Evolutionary conservation across 2,113 vertebrate species (phyloP).

Genomic region (Cervus canadensis): DNA sequence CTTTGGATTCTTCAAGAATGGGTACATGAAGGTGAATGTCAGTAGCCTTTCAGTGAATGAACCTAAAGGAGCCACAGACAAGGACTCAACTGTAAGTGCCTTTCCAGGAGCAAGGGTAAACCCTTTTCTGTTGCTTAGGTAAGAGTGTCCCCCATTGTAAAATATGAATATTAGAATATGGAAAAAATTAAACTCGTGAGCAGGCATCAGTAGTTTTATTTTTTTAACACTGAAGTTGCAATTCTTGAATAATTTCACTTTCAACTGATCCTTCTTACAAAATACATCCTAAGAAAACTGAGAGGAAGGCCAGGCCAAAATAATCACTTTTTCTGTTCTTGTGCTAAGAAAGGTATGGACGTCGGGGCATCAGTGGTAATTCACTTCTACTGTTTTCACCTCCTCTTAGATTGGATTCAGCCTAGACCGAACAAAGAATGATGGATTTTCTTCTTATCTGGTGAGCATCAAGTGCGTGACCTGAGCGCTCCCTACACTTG

Average conservation of each 20-base stretch:
- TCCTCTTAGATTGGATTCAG: slow-evolving; percentile 86
- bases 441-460: slow-evolving; percentile 89
- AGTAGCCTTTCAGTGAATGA: slow-evolving; percentile 79
- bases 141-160: too few relatives aligned
- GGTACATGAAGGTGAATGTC: slow-evolving; percentile 86
- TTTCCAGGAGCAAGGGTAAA: not conserved
- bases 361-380: fast-evolving
- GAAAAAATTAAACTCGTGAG: not conserved
- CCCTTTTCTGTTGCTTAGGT: not conserved
- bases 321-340: not conserved
- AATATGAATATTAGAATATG: not conserved
- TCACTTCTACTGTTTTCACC: not conserved
- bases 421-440: slow-evolving; percentile 87
- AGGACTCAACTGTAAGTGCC: slow-evolving; percentile 26
- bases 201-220: not conserved
- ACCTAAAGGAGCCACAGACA: not conserved
- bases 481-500: too few relatives aligned
- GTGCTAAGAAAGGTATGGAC: fast-evolving
- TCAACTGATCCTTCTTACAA: not conserved
- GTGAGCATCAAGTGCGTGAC: slow-evolving; percentile 70
- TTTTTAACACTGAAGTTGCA: not conserved
- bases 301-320: not conserved
- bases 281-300: not conserved
- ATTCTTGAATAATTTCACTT: not conserved
- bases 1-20: slow-evolving; percentile 89